A percentile compares a stretch with the other conserved stretches of the same genome.
These are phyloP conservation scores for Sinonovacula constricta DNA, from an alignment of 1,140 invertebrate genomes.

Conservation along the genomic window DNA sequence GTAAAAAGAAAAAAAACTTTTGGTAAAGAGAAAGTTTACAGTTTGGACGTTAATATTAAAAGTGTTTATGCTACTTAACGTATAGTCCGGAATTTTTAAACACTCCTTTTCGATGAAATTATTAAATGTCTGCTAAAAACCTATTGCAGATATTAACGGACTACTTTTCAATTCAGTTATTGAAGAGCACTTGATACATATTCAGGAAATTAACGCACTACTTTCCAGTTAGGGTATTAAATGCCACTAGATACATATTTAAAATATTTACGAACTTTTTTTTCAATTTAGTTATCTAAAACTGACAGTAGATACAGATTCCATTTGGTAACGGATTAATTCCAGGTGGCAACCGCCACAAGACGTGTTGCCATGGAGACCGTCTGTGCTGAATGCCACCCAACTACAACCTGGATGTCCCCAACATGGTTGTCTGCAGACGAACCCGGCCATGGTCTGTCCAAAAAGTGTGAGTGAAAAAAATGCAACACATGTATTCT, in stretches of 20 bases:
- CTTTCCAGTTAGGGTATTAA: no score
- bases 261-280: no score
- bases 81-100: not conserved
- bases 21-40: not conserved
- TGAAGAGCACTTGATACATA: not conserved
- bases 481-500: not conserved
- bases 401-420: slow-evolving; percentile 57
- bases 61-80: not conserved
- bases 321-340: no score
- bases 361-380: slow-evolving; percentile 18
- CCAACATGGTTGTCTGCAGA: slow-evolving; percentile 51
- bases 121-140: not conserved
- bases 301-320: no score
- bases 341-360: slow-evolving; percentile 54
- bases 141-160: not conserved
- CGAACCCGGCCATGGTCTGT: slow-evolving; percentile 60
- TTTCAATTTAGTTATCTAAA: no score
- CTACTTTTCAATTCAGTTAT: no score
- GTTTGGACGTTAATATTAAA: not conserved
- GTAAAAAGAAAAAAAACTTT: no score
- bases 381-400: slow-evolving; percentile 45
- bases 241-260: no score
- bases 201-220: not conserved
- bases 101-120: not conserved
- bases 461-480: slow-evolving; percentile 59